These are phyloP conservation scores for Penaeus japonicus DNA, from an alignment of 1,140 invertebrate species.

Conservation along the genomic window DNA sequence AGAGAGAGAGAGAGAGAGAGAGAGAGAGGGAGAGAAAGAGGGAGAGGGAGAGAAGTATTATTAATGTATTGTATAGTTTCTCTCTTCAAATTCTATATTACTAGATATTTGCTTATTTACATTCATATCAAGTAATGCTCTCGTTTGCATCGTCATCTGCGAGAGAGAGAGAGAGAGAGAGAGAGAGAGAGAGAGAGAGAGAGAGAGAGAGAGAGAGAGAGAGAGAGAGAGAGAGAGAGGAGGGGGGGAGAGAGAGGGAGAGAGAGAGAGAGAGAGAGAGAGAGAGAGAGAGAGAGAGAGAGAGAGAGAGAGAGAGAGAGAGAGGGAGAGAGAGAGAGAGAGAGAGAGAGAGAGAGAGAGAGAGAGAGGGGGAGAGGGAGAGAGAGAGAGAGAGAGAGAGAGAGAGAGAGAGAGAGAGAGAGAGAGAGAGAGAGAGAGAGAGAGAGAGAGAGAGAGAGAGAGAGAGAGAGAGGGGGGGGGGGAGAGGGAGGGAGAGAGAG, in stretches of 20 bases:
- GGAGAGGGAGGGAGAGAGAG: neutral
- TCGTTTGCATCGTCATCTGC: too few relatives aligned
- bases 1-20: too few relatives aligned
- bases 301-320: neutral
- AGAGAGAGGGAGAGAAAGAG: neutral
- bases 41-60: neutral
- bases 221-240: neutral
- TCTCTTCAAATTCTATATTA: too few relatives aligned
- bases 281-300: neutral
- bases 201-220: neutral
- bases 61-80: too few relatives aligned
- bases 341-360: slow-evolving; percentile 16
- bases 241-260: neutral
- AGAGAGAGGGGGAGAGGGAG: neutral
- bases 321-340: neutral
- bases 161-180: too few relatives aligned
- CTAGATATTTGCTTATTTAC: too few relatives aligned
- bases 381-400: neutral
- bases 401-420: neutral
- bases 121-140: too few relatives aligned
- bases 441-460: slow-evolving; percentile 11
- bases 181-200: neutral
- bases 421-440: slow-evolving; percentile 25
- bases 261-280: too few relatives aligned
- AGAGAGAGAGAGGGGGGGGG: neutral